Evolutionary conservation across 2,797 vertebrate species (phyloP).

Genomic region (Neoniphon sammara): DNA sequence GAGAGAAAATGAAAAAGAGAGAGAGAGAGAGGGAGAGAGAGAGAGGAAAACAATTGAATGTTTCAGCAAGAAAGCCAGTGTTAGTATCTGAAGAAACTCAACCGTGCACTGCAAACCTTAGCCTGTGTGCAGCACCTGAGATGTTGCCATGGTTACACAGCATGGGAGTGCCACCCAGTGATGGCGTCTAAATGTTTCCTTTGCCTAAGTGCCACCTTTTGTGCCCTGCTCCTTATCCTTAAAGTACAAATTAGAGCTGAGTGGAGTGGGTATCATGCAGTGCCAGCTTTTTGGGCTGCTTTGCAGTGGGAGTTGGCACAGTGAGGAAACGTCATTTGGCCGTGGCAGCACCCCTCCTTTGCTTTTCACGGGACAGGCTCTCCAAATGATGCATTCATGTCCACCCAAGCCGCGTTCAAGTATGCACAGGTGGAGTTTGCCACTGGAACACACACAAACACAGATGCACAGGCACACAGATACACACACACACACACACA

Average conservation of each 20-base stretch:
- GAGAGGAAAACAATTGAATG: constrained; percentile 2
- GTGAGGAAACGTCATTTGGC: constrained; percentile 62
- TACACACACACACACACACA: constrained; percentile 8
- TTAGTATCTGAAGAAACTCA: constrained; percentile 19
- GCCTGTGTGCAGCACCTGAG: constrained; percentile 24
- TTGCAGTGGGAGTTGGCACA: constrained; percentile 15
- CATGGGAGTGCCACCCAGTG: constrained; percentile 48
- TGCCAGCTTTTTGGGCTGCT: constrained; percentile 5
- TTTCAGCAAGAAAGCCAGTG: constrained; percentile 9
- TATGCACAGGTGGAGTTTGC: constrained; percentile 51
- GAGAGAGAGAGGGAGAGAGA: constrained; percentile 16
- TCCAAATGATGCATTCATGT: constrained; percentile 40
- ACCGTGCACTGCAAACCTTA: background rate
- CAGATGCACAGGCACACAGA: constrained; percentile 1
- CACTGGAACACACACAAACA: constrained; percentile 23
- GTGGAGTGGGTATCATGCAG: constrained; percentile 20
- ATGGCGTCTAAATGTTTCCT: constrained; percentile 58
- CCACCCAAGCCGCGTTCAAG: constrained; percentile 40
- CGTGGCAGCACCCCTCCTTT: constrained; percentile 51
- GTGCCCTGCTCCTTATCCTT: constrained; percentile 24
- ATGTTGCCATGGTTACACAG: constrained; percentile 63
- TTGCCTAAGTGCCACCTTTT: constrained; percentile 54
- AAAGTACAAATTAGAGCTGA: constrained; percentile 32
- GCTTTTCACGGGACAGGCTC: constrained; percentile 33
- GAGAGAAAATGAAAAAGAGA: background rate